Conservation (phyloP, 2,888 invertebrate species). For the Ctena decussata region DNA sequence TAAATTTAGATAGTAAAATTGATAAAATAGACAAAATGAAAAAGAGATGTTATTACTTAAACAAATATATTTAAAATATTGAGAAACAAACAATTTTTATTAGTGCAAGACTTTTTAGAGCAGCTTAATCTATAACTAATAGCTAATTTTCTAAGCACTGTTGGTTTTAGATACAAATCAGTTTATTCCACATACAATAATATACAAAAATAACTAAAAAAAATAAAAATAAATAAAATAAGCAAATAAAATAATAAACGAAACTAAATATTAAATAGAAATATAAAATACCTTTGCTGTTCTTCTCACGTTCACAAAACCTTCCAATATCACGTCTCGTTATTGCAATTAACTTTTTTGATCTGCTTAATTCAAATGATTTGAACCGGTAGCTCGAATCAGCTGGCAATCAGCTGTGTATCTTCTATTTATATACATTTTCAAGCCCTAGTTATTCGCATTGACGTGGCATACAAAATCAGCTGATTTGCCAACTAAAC, state of each 20-base stretch:
- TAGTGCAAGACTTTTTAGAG: too few species aligned
- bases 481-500: conserved; percentile 1
- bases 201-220: background rate
- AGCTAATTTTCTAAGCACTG: too few species aligned
- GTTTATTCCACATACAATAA: background rate
- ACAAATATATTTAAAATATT: too few species aligned
- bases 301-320: too few species aligned
- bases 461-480: background rate
- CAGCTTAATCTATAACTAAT: too few species aligned
- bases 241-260: background rate
- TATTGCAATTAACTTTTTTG: background rate
- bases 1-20: too few species aligned
- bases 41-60: too few species aligned
- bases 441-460: background rate
- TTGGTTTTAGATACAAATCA: too few species aligned
- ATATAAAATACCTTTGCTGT: too few species aligned
- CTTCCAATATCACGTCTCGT: too few species aligned
- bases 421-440: background rate
- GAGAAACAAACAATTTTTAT: too few species aligned
- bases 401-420: background rate
- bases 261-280: background rate
- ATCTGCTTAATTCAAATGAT: background rate
- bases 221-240: background rate
- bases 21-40: too few species aligned
- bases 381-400: background rate